Conservation (phyloP, 64 coral and sea anemone genomes). For the Trachythela sp. region DNA sequence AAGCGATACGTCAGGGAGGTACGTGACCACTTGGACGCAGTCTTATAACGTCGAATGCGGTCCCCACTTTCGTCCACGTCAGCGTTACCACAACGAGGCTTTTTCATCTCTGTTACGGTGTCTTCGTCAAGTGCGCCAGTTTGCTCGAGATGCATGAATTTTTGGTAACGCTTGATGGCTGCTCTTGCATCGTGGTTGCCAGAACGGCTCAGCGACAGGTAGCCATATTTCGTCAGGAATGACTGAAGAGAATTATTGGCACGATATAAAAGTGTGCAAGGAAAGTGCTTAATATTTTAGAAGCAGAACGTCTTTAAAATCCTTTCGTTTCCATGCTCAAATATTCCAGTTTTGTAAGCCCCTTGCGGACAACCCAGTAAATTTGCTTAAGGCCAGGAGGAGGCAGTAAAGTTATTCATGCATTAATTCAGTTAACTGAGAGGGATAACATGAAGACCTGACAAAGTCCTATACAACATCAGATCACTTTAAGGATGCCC, state of each 20-base stretch:
- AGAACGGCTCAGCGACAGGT: slow-evolving; percentile 22
- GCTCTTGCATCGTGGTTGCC: slow-evolving; percentile 61
- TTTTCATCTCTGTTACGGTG: slow-evolving; percentile 67
- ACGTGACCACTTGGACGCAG: not conserved
- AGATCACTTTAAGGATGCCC: too few species aligned
- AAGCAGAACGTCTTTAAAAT: too few species aligned
- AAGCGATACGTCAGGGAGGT: not conserved
- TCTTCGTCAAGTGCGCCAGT: slow-evolving; percentile 54
- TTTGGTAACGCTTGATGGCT: slow-evolving; percentile 59
- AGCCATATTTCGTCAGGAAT: not conserved
- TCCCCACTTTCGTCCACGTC: slow-evolving; percentile 50
- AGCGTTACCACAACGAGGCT: slow-evolving; percentile 68
- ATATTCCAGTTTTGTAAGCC: too few species aligned
- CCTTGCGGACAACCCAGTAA: too few species aligned
- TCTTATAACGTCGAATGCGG: slow-evolving; percentile 4
- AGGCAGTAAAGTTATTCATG: too few species aligned
- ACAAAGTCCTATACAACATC: too few species aligned
- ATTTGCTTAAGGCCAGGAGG: too few species aligned
- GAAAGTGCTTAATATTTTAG: too few species aligned
- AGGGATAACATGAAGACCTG: too few species aligned
- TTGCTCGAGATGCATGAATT: slow-evolving; percentile 52
- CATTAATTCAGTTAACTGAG: too few species aligned
- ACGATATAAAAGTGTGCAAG: too few species aligned
- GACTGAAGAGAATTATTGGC: not conserved
- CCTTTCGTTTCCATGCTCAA: too few species aligned